Conservation (phyloP, 1,140 invertebrate species). For the Phymastichus coffea region DNA sequence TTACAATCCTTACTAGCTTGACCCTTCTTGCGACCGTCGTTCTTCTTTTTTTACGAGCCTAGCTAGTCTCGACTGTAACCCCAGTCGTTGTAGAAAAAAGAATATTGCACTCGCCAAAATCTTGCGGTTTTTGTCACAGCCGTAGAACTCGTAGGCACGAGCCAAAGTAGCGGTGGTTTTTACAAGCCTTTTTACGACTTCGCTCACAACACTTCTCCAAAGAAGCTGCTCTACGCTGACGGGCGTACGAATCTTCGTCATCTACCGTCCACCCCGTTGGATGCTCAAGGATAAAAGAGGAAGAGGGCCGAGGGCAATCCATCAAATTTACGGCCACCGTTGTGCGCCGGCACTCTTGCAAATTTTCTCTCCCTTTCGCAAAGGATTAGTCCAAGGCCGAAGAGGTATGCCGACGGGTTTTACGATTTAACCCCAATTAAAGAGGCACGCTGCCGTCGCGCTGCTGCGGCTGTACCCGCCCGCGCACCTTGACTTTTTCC, state of each 20-base stretch:
- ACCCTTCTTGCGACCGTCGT: constrained; percentile 37
- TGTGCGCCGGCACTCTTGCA: too few relatives aligned
- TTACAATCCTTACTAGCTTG: constrained; percentile 42
- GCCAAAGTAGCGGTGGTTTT: constrained; percentile 42
- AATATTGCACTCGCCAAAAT: constrained; percentile 40
- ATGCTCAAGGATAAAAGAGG: constrained; percentile 32
- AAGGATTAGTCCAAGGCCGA: constrained; percentile 39
- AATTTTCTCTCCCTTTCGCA: constrained; percentile 42
- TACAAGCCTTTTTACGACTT: constrained; percentile 47
- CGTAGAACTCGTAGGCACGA: constrained; percentile 22
- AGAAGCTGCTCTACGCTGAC: too few relatives aligned
- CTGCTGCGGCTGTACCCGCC: constrained; percentile 15
- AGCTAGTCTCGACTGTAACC: constrained; percentile 39
- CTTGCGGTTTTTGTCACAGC: constrained; percentile 38
- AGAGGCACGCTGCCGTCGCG: constrained; percentile 41
- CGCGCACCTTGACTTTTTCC: constrained; percentile 28
- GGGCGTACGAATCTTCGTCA: too few relatives aligned
- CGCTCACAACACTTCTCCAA: too few relatives aligned
- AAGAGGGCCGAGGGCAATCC: constrained; percentile 34
- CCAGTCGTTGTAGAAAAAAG: constrained; percentile 38
- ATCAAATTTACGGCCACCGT: constrained; percentile 44
- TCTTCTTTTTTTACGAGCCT: constrained; percentile 45
- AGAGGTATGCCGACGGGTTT: constrained; percentile 32
- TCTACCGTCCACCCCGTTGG: constrained; percentile 29
- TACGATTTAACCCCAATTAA: constrained; percentile 53